Evolutionary conservation across 2,797 vertebrate species (phyloP).

Genomic region (Pseudochirops cupreus): DNA sequence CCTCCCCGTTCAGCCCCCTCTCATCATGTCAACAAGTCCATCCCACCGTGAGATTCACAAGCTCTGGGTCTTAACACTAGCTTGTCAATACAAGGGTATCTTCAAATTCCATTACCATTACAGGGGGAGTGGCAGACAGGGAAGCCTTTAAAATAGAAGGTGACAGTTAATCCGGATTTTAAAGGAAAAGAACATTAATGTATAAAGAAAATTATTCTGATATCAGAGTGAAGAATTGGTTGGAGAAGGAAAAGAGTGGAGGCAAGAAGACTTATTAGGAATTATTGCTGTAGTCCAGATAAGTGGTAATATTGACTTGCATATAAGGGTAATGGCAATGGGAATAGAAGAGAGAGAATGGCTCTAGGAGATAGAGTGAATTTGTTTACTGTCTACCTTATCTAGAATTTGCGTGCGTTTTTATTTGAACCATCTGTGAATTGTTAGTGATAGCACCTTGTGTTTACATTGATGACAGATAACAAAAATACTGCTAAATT

Average conservation of each 20-base stretch:
- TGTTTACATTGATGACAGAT: conserved; percentile 26
- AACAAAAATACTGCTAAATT: conserved; percentile 45
- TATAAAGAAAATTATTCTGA: neutral
- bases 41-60: no score
- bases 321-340: neutral
- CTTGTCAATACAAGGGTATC: no score
- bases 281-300: neutral
- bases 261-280: neutral
- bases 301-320: neutral
- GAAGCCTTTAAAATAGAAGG: neutral
- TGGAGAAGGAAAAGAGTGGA: neutral
- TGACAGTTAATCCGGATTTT: neutral
- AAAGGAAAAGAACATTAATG: neutral
- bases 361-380: neutral
- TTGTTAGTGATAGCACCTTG: conserved; percentile 5
- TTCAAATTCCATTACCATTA: no score
- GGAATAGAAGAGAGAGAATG: neutral
- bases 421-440: neutral
- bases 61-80: no score
- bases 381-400: conserved; percentile 33
- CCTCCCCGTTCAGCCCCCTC: no score
- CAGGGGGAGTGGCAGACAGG: neutral
- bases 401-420: conserved; percentile 33
- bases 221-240: neutral
- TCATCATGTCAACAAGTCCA: no score